Base-by-base conservation (phyloP, 2,113 vertebrate species). In the Microtus oregoni region DNA sequence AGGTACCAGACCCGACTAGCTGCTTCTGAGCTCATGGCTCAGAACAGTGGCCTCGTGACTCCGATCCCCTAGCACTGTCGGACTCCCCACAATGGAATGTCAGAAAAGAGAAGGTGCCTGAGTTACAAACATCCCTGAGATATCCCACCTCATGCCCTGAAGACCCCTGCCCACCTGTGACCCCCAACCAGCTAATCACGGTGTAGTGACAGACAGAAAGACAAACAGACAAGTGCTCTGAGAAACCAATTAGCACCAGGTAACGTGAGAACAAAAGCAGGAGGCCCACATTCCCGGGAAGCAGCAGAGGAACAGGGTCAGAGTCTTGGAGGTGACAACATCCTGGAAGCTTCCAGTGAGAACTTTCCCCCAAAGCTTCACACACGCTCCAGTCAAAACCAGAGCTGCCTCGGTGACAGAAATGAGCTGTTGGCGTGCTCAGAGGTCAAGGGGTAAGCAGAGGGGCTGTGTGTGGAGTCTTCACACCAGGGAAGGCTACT, bases 91-190 rank as follows among this genome's bases (percentile, higher is more conserved):
- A 20, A 28, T 7, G 67, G 38, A 91, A 91, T 88, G 91, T 47
- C 75, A 50, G 44, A 76, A 90, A 90, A 90, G 61, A 50, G 63
- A 82, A 92, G 83, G 73, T 7, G 88, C 93, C 86, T 78, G 94
- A 96, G 94, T 76, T 82, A n/a, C 58, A 28, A 83, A 58, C 73
- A n/a, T 97, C 96, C 98, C 97, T 97, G 98, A 98, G 97, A 65
- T 76, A 15, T 11, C 58, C 91, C 41, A 38, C 73, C 38, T 26
- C 7, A 35, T 35, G 44, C 44, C 90, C 73, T 15, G 30, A 20
- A 22, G 68, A 38, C 11, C 3, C 73, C 52, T 15, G 10, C 24
- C 78, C 24, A 5, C 52, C 50, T 30, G 13, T 0, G 6, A 79
- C 68, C 77, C 38, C 63, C 13, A 17, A 22, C 24, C 35, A 89